Base-by-base conservation (phyloP, 2,113 vertebrate genomes). In the Malurus elegans region DNA sequence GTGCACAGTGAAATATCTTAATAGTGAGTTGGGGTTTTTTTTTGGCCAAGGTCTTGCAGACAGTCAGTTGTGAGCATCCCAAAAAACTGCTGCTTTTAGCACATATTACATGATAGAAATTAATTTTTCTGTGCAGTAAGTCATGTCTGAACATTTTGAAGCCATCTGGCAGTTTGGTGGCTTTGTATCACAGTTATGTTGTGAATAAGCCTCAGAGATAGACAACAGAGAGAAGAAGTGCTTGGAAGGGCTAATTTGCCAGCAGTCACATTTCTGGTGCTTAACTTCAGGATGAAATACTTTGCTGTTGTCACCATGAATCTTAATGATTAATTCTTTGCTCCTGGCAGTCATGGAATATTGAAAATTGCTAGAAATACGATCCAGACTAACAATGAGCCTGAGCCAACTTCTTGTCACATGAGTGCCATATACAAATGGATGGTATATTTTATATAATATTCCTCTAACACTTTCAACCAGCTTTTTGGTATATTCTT, bases 291-390 rank as follows among this genome's bases (percentile, higher is more conserved):
- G 31, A 79, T 72, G 10, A 91, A 94, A 82, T 61, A 36, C 54
- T 79, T 91, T 40, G 69, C 66, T 85, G 74, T 88, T 82, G 70
- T 91, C 81, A 76, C 74, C 54, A 29, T 73, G 66, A 86, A 87
- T 93, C 90, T 88, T 88, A 93, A 62, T 73, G 81, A 95, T 90
- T 95, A 90, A 76, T 90, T 94, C 74, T 88, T 91, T 80, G 71
- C 84, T 93, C 10, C 81, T 90, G 91, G 90, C 90, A 90, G 70
- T 91, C 50, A 62, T 69, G 54, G 70, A 87, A 82, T 96, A 93
- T 90, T 80, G 82, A 86, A 88, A 80, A 88, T 91, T 90, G 50
- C 62, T 88, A 56, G 94, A 95, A 90, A 75, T 45, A 69, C 10
- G 14, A 82, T 95, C 53, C 80, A 61, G 32, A n/a, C 42, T 34